Base-by-base conservation (phyloP, 2,888 invertebrate species). In the Xanthia togata region DNA sequence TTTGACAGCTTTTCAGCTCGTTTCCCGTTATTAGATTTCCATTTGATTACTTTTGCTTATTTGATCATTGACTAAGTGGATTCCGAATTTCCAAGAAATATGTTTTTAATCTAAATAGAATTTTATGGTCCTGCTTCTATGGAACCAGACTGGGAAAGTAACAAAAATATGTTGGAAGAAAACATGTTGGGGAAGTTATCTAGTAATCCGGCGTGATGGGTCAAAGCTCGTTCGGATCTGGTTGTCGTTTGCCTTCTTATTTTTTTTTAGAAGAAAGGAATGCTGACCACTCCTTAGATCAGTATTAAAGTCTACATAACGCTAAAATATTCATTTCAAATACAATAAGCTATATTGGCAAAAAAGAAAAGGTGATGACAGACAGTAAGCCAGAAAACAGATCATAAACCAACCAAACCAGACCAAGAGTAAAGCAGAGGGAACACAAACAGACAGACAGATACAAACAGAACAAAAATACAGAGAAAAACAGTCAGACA, bases 1-100 rank as follows among this genome's bases (percentile, higher is more conserved):
- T 71, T 79, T 71, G 59, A 71, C 35, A 59, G 80, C 14, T 59
- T 65, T 64, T 79, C 23, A 64, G 57, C 6, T 35, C 35, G 26
- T 79, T 79, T 72, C 70, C 26, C 8, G 9, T 31, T 38, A 53
- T 65, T 64, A 31, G 47, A 57, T 79, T 70, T 59, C 20, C n/a
- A 35, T 67, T 67, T 71, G 50, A 78, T 60, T 50, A 59, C 38
- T 65, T 65, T 50, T 35, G 41, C 4, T 57, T 70, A 62, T 62
- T 72, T 59, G 20, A 14, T n/a, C 50, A 31, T 47, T 38, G 35
- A 23, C 1, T 57, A 47, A 65, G n/a, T n/a, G 20, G 31, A 67
- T 76, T 78, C 14, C 26, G 14, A 17, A n/a, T 26, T 55, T 12
- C 11, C 12, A 12, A 6, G 14, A 47, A 41, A n/a, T 1, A 14